Percentiles rank a stretch among this genome's conserved stretches.
phyloP scores from a whole-genome alignment of 2,888 invertebrate species.

The Acleris emargana region DNA sequence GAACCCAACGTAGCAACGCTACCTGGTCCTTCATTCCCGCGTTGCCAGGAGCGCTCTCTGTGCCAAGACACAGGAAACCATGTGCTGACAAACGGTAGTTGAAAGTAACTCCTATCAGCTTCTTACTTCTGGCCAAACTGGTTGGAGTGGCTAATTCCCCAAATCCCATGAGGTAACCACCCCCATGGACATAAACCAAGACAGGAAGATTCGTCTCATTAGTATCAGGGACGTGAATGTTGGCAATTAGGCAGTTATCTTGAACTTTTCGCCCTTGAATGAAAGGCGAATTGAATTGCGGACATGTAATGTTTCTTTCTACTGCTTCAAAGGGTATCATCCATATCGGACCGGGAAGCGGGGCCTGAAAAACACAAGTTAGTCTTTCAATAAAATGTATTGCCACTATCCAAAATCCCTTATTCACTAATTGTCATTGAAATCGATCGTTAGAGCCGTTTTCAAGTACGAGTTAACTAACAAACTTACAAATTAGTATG shows the following conservation, averaged over 20 bases:
- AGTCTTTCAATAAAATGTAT: too few relatives aligned
- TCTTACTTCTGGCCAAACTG: constrained; percentile 27
- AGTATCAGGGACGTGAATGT: constrained; percentile 36
- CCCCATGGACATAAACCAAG: constrained; percentile 37
- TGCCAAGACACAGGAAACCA: constrained; percentile 39
- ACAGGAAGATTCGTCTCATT: constrained; percentile 35
- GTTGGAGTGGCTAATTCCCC: constrained; percentile 17
- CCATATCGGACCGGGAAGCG: constrained; percentile 30
- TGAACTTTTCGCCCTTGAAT: neutral
- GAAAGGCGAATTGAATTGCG: neutral
- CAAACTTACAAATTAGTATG: too few relatives aligned
- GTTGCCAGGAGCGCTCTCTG: constrained; percentile 39
- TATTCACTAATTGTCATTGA: too few relatives aligned
- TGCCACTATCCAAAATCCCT: too few relatives aligned
- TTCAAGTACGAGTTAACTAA: too few relatives aligned
- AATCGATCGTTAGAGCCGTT: too few relatives aligned
- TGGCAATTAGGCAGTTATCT: constrained; percentile 32
- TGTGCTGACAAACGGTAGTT: constrained; percentile 38
- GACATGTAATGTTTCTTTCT: constrained; percentile 20
- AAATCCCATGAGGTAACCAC: constrained; percentile 34
- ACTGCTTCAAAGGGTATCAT: constrained; percentile 23
- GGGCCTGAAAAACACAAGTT: constrained; percentile 12
- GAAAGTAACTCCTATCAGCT: constrained; percentile 37
- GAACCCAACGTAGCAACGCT: constrained; percentile 37
- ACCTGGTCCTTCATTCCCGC: constrained; percentile 42